Evolutionary conservation across 2,113 vertebrate genomes (phyloP), one percentile per base, ranked within the genome.

Genomic region (Zapus hudsonius): DNA sequence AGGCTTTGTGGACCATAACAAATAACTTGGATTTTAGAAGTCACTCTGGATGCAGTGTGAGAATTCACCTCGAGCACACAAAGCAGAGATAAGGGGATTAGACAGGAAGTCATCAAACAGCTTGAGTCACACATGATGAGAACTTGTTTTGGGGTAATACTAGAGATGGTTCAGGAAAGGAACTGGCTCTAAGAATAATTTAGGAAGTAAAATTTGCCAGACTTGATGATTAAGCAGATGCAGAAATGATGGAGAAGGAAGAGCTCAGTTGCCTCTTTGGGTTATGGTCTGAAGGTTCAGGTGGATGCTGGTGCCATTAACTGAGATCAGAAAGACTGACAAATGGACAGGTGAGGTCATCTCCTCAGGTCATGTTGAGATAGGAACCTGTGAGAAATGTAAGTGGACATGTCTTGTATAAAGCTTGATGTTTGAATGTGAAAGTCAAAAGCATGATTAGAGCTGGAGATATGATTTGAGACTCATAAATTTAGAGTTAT

Each of bases 251-350:
- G 9, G 63, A 64, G 63, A 61, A 42, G 36, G 33, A 81, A n/a
- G 63, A 29, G 33, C 57, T 38, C 59, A 22, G 29, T 55, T 69
- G 25, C 67, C 16, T 74, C 63, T 38, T 11, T 15, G 63, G 25
- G 78, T 66, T 69, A 33, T 44, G 59, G 22, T n/a, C 27, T 76
- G 33, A 5, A 40, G 73, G 25, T 52, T 23, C n/a, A 3, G 38
- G 8, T 74, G 15, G 55, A 19, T 81, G 42, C 15, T 42, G 40
- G 42, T 42, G 10, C n/a, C 61, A 72, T 36, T 29, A 44, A 25
- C 13, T 44, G 42, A 95, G 61, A 79, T 94, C 57, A 90, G 80
- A 91, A 40, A 90, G 17, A 27, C 23, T 64, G 29, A 52, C 78
- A 82, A 40, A 38, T 23, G 47, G 55, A 66, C 20, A 57, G 55